phyloP scores from a whole-genome alignment of 2,888 invertebrate species.

The Drosophila melanosoma region DNA sequence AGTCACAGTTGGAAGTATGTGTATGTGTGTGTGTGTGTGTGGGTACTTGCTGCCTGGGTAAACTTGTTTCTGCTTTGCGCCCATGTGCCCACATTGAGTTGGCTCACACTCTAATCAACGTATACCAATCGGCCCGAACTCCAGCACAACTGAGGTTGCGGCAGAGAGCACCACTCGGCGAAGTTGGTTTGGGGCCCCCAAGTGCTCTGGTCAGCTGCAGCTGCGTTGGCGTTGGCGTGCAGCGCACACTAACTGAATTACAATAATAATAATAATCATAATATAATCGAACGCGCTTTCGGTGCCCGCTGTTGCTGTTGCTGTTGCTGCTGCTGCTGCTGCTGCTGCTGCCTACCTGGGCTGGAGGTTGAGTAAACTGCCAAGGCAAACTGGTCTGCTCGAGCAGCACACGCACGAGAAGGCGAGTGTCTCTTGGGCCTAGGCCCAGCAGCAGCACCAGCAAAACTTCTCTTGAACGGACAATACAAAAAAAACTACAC shows the following conservation, averaged over 20 bases:
- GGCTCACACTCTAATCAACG: conserved; percentile 73
- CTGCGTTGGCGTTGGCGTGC: conserved; percentile 68
- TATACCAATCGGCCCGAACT: conserved; percentile 70
- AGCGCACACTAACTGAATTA: conserved; percentile 73
- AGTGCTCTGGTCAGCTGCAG: conserved; percentile 36
- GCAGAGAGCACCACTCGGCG: conserved; percentile 7
- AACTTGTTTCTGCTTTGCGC: conserved; percentile 49
- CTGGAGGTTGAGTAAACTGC: conserved; percentile 76
- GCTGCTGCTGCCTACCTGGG: conserved; percentile 30
- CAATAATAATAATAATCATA: conserved; percentile 52
- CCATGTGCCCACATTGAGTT: conserved; percentile 55
- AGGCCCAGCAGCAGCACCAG: conserved; percentile 10
- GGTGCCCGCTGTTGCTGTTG: conserved; percentile 2
- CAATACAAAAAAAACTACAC: background rate
- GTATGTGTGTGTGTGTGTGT: conserved; percentile 47
- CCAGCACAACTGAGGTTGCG: conserved; percentile 11
- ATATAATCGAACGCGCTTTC: conserved; percentile 57
- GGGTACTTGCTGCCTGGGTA: conserved; percentile 58
- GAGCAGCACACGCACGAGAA: conserved; percentile 34
- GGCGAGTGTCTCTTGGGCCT: conserved; percentile 23
- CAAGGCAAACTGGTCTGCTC: conserved; percentile 83
- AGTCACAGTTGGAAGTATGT: conserved; percentile 18
- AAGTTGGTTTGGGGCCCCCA: conserved; percentile 8
- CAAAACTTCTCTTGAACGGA: conserved; percentile 2
- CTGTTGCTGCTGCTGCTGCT: conserved; percentile 4